These are phyloP conservation scores for Xenopus borealis DNA, from an alignment of 2,113 vertebrate species.

Conservation along the genomic window DNA sequence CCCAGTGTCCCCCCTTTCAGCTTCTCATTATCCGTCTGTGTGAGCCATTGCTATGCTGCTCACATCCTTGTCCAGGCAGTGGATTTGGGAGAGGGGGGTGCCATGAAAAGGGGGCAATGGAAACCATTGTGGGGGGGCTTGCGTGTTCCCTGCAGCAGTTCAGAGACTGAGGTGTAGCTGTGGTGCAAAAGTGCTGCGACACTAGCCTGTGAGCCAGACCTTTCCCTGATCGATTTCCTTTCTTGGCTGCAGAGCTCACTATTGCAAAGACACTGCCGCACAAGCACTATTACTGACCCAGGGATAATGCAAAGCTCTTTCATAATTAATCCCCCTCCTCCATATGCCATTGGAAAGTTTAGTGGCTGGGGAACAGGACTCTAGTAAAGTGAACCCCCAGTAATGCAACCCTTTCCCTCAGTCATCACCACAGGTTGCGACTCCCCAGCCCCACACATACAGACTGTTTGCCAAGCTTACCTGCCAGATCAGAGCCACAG, in stretches of 20 bases:
- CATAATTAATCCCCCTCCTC: background rate
- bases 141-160: constrained; percentile 43
- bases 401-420: too few species aligned
- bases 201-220: constrained; percentile 48
- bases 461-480: constrained; percentile 65
- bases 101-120: too few species aligned
- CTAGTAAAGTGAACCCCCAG: too few species aligned
- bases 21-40: constrained; percentile 57
- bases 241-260: constrained; percentile 54
- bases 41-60: constrained; percentile 58
- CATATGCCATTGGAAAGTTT: background rate
- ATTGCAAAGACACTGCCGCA: constrained; percentile 52
- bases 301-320: constrained; percentile 6
- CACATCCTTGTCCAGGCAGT: constrained; percentile 57
- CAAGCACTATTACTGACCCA: constrained; percentile 48
- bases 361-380: background rate
- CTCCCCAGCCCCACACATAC: too few species aligned
- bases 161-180: constrained; percentile 61
- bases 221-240: constrained; percentile 51
- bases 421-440: too few species aligned
- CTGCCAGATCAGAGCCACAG: constrained; percentile 63
- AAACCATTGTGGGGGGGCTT: constrained; percentile 38
- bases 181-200: constrained; percentile 26
- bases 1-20: constrained; percentile 40
- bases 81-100: constrained; percentile 52